These are phyloP conservation scores for Thera obeliscata DNA, from an alignment of 2,888 invertebrate species.

Conservation along the genomic window DNA sequence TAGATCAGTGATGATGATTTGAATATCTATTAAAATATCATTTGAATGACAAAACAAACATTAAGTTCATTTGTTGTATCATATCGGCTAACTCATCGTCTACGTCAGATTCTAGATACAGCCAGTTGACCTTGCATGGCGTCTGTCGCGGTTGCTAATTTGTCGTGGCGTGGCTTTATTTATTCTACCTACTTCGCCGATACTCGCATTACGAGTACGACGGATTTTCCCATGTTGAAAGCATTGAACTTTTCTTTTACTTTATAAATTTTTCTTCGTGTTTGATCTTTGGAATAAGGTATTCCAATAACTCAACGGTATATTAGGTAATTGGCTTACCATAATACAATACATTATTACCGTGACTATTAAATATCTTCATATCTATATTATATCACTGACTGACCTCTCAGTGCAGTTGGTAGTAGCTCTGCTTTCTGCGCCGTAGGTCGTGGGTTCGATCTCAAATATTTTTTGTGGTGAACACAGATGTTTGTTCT, in stretches of 20 bases:
- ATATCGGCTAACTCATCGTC: slow-evolving; percentile 15
- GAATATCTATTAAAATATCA: background rate
- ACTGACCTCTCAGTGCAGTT: no score
- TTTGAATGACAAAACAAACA: slow-evolving; percentile 6
- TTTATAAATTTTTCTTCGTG: background rate
- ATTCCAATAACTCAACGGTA: background rate
- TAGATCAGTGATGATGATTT: no score
- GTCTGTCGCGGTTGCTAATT: slow-evolving; percentile 13
- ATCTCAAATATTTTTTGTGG: no score
- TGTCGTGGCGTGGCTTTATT: slow-evolving; percentile 6
- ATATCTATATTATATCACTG: no score
- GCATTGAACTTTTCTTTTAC: background rate
- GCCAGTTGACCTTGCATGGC: slow-evolving; percentile 18
- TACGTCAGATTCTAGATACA: slow-evolving; percentile 13
- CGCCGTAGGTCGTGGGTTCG: no score
- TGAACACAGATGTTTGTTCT: no score
- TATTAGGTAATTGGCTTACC: no score
- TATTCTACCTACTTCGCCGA: background rate
- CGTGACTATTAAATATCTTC: background rate
- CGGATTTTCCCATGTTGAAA: background rate
- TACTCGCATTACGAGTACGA: background rate
- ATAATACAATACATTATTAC: background rate
- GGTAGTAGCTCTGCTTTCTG: no score
- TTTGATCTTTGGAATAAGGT: background rate
- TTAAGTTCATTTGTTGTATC: slow-evolving; percentile 3